Percentiles rank a stretch among this genome's conserved stretches.
Evolutionary conservation across 2,797 vertebrate species (phyloP).

Genomic region (Tauraco hartlaubi): DNA sequence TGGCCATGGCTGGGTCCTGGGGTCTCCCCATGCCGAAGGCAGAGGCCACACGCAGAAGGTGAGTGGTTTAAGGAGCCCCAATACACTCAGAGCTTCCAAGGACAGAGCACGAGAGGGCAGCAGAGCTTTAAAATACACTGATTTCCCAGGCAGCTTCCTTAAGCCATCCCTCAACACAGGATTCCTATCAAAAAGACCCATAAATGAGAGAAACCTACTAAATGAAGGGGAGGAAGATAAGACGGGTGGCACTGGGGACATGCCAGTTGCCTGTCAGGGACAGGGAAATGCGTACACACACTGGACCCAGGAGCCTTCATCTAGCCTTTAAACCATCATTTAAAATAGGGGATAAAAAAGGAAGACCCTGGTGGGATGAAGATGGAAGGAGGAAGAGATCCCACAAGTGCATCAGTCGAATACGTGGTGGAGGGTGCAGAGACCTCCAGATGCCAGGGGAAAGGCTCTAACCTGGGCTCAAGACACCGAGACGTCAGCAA

Average conservation of each 20-base stretch:
- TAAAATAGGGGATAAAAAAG: not conserved
- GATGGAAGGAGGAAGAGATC: not conserved
- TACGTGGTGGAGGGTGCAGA: not conserved
- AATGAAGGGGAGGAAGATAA: not conserved
- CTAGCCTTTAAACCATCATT: not conserved
- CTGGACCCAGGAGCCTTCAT: not conserved
- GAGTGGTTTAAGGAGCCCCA: not conserved
- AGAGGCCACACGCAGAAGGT: not conserved
- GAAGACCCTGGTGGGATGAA: not conserved
- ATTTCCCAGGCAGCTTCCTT: not conserved
- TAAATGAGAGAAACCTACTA: not conserved
- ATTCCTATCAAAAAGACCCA: not conserved
- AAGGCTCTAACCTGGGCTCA: not conserved
- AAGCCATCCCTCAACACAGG: not conserved
- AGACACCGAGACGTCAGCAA: not conserved
- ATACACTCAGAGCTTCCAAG: not conserved
- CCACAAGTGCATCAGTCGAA: not conserved
- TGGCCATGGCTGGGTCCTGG: not conserved
- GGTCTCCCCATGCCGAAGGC: not conserved
- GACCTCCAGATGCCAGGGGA: not conserved
- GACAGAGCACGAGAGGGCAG: slow-evolving; percentile 71
- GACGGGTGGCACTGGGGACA: not conserved
- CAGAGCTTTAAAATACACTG: slow-evolving; percentile 2
- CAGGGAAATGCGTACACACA: not conserved
- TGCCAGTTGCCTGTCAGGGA: not conserved